These are phyloP conservation scores for Lepidurus packardi DNA, from an alignment of 1,140 invertebrate genomes.

Conservation along the genomic window DNA sequence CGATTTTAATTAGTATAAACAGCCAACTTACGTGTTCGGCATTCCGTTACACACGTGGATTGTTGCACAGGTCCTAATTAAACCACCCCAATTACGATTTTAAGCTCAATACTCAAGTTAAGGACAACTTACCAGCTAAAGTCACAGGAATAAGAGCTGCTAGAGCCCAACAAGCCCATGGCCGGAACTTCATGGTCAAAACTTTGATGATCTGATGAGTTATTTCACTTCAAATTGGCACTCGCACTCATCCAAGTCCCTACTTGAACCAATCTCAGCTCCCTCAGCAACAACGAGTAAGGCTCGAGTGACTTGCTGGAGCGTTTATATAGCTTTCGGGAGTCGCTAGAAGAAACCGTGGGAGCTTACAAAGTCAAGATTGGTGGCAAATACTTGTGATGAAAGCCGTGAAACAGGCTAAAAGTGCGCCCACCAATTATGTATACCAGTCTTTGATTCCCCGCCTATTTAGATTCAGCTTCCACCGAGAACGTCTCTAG, in stretches of 20 bases:
- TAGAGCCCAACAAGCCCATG: conserved; percentile 1
- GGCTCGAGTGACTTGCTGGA: not conserved
- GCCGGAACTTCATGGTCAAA: not conserved
- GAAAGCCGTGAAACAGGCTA: not conserved
- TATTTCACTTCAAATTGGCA: not conserved
- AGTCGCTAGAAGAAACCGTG: not conserved
- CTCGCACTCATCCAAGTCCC: not conserved
- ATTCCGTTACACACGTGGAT: conserved; percentile 30
- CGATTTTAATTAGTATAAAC: not conserved
- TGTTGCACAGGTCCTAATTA: conserved; percentile 27
- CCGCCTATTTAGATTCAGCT: no score
- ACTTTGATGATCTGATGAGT: not conserved
- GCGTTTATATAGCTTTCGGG: not conserved
- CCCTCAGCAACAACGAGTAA: not conserved
- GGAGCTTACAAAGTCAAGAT: no score
- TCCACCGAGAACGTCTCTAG: not conserved
- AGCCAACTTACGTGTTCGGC: conserved; percentile 31
- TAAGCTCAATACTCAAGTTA: not conserved
- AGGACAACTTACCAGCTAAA: not conserved
- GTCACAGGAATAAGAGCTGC: not conserved
- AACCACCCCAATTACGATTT: not conserved
- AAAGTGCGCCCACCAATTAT: not conserved
- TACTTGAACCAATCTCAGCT: not conserved
- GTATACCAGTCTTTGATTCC: no score
- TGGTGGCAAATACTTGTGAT: not conserved